These are phyloP conservation scores for Corythoichthys haematopterus DNA, from an alignment of 2,113 vertebrate genomes.

Conservation along the genomic window DNA sequence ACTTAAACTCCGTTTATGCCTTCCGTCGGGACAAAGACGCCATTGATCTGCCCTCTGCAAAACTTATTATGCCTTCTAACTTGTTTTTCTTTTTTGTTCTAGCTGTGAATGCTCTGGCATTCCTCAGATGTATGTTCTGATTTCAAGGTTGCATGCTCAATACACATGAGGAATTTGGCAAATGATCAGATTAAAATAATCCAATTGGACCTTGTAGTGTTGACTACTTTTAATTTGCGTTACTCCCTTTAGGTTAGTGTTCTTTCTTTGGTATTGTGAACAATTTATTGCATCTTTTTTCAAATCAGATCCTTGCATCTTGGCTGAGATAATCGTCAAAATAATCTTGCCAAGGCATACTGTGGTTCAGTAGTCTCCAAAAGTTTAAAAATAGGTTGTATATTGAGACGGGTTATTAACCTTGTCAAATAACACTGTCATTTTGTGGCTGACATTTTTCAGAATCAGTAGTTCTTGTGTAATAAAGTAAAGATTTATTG, in stretches of 20 bases:
- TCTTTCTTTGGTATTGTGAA: not conserved
- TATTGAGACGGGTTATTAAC: too few species aligned
- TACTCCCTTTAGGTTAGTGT: not conserved
- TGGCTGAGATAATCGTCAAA: not conserved
- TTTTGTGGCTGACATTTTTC: too few species aligned
- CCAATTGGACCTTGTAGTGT: not conserved
- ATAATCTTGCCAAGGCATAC: not conserved
- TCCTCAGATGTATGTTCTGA: not conserved
- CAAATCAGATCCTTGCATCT: not conserved
- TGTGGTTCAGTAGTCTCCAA: too few species aligned
- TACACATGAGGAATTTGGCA: not conserved
- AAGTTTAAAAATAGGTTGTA: too few species aligned
- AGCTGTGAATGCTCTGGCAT: constrained; percentile 30
- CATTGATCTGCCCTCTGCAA: constrained; percentile 57
- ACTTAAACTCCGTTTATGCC: constrained; percentile 7
- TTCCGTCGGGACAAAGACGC: constrained; percentile 47
- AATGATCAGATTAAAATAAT: not conserved
- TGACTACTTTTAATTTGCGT: too few species aligned
- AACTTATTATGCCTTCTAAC: constrained; percentile 54
- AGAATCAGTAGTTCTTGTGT: too few species aligned
- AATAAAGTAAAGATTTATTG: too few species aligned
- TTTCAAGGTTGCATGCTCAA: not conserved
- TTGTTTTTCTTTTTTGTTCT: constrained; percentile 45
- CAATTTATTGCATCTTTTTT: not conserved
- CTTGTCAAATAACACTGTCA: too few species aligned